Percentiles rank a stretch among this genome's conserved stretches.
These are phyloP conservation scores for Acrobasis consociella DNA, from an alignment of 2,888 invertebrate genomes.

Conservation along the genomic window DNA sequence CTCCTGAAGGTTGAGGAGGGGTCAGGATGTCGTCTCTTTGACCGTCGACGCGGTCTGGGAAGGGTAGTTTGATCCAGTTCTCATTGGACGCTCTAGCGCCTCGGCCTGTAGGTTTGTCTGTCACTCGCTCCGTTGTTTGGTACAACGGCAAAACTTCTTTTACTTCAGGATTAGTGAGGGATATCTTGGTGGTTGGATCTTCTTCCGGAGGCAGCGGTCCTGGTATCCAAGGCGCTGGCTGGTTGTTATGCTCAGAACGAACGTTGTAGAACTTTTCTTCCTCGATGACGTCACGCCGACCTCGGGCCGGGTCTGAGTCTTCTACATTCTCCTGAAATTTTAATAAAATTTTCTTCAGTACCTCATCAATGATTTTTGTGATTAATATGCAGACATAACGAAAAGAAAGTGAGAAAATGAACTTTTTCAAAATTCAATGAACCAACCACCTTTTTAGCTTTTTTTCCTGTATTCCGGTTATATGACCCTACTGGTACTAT, in stretches of 20 bases:
- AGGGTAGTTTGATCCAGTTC: slow-evolving; percentile 84
- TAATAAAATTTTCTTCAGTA: neutral
- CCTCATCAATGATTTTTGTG: too few species aligned
- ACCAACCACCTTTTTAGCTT: too few species aligned
- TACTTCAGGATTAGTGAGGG: slow-evolving; percentile 59
- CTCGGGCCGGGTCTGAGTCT: slow-evolving; percentile 55
- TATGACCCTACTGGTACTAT: too few species aligned
- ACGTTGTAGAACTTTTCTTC: slow-evolving; percentile 74
- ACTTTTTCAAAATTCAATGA: too few species aligned
- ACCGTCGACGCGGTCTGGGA: slow-evolving; percentile 63
- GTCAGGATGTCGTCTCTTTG: slow-evolving; percentile 71
- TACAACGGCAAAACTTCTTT: slow-evolving; percentile 57
- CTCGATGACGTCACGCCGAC: slow-evolving; percentile 73
- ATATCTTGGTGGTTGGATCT: slow-evolving; percentile 70
- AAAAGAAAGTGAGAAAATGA: too few species aligned
- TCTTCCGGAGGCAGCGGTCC: slow-evolving; percentile 65
- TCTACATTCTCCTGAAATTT: slow-evolving; percentile 46
- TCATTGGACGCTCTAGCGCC: slow-evolving; percentile 84
- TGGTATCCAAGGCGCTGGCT: slow-evolving; percentile 68
- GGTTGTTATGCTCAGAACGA: slow-evolving; percentile 50
- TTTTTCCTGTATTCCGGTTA: too few species aligned
- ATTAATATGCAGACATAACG: too few species aligned
- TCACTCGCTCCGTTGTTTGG: slow-evolving; percentile 71
- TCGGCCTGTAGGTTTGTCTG: slow-evolving; percentile 81
- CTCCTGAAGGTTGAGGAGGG: slow-evolving; percentile 79